A percentile compares a stretch with the other conserved stretches of the same genome.
phyloP scores from a whole-genome alignment of 1,140 invertebrate species.

The Drosophila auraria region DNA sequence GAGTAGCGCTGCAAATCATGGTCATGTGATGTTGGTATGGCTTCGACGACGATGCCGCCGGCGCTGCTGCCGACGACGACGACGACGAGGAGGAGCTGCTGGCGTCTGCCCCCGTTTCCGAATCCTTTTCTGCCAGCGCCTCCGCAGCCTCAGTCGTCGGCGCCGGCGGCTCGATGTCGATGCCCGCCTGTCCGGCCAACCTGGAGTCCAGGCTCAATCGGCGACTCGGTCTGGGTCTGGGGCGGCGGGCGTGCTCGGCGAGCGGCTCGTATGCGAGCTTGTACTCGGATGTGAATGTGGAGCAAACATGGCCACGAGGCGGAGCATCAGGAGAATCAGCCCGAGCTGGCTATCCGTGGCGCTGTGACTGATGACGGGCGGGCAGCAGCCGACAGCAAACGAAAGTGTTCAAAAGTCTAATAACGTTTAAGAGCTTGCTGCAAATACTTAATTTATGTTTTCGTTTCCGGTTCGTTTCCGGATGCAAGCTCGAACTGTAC shows the following conservation, averaged over 20 bases:
- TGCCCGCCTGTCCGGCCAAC: slow-evolving; percentile 1
- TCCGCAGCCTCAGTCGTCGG: slow-evolving; percentile 3
- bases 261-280: slow-evolving; percentile 39
- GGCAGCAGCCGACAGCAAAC: slow-evolving; percentile 24
- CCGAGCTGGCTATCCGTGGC: slow-evolving; percentile 32
- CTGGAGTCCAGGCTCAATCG: background rate
- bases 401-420: slow-evolving; percentile 77
- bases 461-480: background rate
- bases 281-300: slow-evolving; percentile 13
- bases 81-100: background rate
- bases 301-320: slow-evolving; percentile 27
- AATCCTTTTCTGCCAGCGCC: background rate
- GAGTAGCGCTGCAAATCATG: slow-evolving; percentile 85
- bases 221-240: background rate
- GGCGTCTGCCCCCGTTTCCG: slow-evolving; percentile 3
- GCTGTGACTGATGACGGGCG: slow-evolving; percentile 28
- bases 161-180: slow-evolving; percentile 13
- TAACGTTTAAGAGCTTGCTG: slow-evolving; percentile 42
- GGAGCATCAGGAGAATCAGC: slow-evolving; percentile 5
- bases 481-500: slow-evolving; percentile 23
- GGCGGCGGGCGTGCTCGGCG: slow-evolving; percentile 27
- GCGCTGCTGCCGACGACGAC: slow-evolving; percentile 10
- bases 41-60: slow-evolving; percentile 68
- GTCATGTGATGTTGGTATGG: slow-evolving; percentile 85
- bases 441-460: slow-evolving; percentile 8